Evolutionary conservation across 2,113 vertebrate species (phyloP), one percentile per base, ranked within the genome.

Genomic region (Pagrus major): DNA sequence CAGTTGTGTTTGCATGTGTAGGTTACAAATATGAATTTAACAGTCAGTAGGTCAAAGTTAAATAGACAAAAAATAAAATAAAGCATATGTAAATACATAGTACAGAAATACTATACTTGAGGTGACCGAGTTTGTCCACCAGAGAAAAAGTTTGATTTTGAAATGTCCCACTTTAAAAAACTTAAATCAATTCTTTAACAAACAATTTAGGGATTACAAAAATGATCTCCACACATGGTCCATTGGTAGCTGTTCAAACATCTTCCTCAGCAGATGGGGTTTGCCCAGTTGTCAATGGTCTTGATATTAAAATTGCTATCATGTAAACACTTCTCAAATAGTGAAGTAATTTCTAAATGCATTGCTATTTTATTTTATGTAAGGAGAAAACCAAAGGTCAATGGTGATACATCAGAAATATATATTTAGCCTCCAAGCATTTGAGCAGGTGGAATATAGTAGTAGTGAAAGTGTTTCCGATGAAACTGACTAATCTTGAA

Each of bases 21-120:
- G 21, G 20, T 63, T 29, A 76, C 16, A 54, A 15, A 55, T 54
- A 21, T 58, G 39, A 51, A 64, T 65, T 64, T 10, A 56, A 64
- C 18, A 29, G 20, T 37, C 49, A 66, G 29, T 25, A 46, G 18
- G 37, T 27, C 49, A 41, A 37, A 11, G 14, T 44, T 67, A 44
- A 51, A 29, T 6, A 54, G 23, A 29, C 52, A 51, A 6, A 15
- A 27, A 54, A 54, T 8, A 1, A 23, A 27, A 27, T 54, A n/a
- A n/a, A n/a, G 14, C 15, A 35, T 35, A 35, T 35, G 14, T 52
- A 25, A 25, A 3, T 29, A 66, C 9, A 9, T 9, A 56, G 6
- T 3, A 2, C 18, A 42, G 4, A 35, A 29, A 51, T 23, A 2
- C 3, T 14, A 11, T 12, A 31, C 35, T 9, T 29, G 23, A 63